Conservation (phyloP, 1,140 invertebrate genomes). For the Hypothenemus hampei region DNA sequence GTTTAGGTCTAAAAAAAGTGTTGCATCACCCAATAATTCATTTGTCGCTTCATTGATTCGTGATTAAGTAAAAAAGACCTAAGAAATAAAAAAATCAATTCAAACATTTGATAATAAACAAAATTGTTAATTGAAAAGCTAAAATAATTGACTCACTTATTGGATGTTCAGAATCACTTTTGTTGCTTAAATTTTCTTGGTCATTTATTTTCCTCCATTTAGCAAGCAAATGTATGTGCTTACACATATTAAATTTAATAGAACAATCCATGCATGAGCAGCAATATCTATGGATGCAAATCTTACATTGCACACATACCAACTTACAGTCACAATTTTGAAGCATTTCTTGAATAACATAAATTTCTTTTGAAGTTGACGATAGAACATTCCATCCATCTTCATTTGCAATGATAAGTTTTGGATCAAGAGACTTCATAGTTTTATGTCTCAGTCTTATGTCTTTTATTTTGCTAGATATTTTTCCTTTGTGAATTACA, state of each 20-base stretch:
- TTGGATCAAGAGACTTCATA: not conserved
- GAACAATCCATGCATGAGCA: conserved; percentile 8
- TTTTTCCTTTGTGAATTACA: not conserved
- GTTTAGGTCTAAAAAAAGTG: too few species aligned
- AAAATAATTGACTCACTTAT: too few species aligned
- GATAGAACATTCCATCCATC: not conserved
- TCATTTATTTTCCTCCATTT: too few species aligned
- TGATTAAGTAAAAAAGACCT: too few species aligned
- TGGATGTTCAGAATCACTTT: too few species aligned
- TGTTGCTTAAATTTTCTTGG: too few species aligned
- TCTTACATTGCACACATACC: conserved; percentile 5
- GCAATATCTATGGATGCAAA: conserved; percentile 11
- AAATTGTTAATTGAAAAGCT: too few species aligned
- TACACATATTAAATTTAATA: conserved; percentile 4
- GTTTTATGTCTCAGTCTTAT: not conserved
- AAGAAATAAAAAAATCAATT: too few species aligned
- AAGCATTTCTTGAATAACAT: conserved; percentile 2
- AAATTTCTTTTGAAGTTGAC: not conserved
- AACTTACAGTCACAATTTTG: conserved; percentile 8
- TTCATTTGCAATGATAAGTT: not conserved
- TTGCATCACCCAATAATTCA: too few species aligned
- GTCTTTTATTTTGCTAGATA: not conserved
- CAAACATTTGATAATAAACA: too few species aligned
- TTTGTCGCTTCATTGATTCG: too few species aligned
- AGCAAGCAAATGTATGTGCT: conserved; percentile 4